Evolutionary conservation across 1,140 invertebrate genomes (phyloP).

Genomic region (Megalopta genalis): DNA sequence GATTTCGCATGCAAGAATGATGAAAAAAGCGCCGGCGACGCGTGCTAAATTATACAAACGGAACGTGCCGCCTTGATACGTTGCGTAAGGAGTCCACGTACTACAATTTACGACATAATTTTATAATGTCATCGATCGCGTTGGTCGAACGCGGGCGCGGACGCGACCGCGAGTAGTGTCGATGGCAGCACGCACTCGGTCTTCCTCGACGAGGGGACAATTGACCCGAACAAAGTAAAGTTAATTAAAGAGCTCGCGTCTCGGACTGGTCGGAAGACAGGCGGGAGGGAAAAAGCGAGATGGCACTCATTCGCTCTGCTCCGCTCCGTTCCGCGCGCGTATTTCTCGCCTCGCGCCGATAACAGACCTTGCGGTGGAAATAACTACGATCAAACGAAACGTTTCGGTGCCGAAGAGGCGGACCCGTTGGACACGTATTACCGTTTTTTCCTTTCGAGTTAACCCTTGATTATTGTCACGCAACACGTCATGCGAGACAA

Average conservation of each 20-base stretch:
- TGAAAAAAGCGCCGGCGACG: too few relatives aligned
- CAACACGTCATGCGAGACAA: constrained; percentile 59
- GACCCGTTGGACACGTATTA: constrained; percentile 35
- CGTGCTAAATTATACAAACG: too few relatives aligned
- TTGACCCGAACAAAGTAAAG: constrained; percentile 53
- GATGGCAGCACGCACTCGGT: constrained; percentile 27
- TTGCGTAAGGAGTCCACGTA: too few relatives aligned
- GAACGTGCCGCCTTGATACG: too few relatives aligned
- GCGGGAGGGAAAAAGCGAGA: not conserved
- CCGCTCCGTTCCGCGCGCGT: not conserved
- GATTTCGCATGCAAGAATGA: too few relatives aligned
- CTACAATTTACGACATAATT: constrained; percentile 41
- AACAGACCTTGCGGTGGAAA: not conserved
- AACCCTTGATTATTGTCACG: constrained; percentile 64
- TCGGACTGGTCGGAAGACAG: constrained; percentile 12
- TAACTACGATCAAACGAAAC: constrained; percentile 47
- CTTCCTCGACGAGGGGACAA: constrained; percentile 31
- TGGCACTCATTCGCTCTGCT: too few relatives aligned
- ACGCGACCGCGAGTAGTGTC: not conserved
- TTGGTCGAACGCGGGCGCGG: not conserved
- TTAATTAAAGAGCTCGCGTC: constrained; percentile 61
- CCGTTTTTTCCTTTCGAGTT: constrained; percentile 36
- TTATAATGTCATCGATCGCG: constrained; percentile 29
- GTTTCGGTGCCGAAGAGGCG: not conserved
- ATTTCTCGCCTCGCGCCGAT: constrained; percentile 26